These are phyloP conservation scores for Melanophora roralis DNA, from an alignment of 2,888 invertebrate genomes.

Conservation along the genomic window DNA sequence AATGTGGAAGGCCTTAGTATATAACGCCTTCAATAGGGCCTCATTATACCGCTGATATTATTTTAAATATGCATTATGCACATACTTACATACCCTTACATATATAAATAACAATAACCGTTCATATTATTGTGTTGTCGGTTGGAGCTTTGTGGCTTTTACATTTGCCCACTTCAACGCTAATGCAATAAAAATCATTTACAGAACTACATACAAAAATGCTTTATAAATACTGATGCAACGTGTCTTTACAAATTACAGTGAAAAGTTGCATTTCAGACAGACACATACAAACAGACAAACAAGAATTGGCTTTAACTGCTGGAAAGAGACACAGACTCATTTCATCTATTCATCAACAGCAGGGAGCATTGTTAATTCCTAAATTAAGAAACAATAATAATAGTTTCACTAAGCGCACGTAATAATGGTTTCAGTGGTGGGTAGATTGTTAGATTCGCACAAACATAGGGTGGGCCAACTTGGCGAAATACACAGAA, in stretches of 20 bases:
- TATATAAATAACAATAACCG: background rate
- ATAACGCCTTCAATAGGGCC: no score
- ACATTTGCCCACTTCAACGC: conserved; percentile 53
- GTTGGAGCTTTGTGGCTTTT: conserved; percentile 41
- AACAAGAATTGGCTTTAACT: background rate
- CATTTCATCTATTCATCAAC: conserved; percentile 8
- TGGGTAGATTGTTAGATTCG: no score
- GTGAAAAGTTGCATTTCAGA: background rate
- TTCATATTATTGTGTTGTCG: conserved; percentile 6
- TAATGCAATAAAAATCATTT: conserved; percentile 53
- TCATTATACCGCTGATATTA: no score
- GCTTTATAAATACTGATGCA: conserved; percentile 1
- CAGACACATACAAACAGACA: no score
- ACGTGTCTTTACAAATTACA: background rate
- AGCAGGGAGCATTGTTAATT: conserved; percentile 62
- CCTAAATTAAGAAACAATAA: conserved; percentile 72
- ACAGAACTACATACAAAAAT: background rate
- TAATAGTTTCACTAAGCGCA: conserved; percentile 67
- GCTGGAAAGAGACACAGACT: background rate
- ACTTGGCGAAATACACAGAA: no score
- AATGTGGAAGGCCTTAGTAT: no score
- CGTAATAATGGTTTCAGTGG: conserved; percentile 38
- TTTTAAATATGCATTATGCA: no score
- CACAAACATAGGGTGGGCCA: no score
- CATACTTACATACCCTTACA: background rate